These are phyloP conservation scores for Operophtera brumata DNA, from an alignment of 2,888 invertebrate species.

Conservation along the genomic window DNA sequence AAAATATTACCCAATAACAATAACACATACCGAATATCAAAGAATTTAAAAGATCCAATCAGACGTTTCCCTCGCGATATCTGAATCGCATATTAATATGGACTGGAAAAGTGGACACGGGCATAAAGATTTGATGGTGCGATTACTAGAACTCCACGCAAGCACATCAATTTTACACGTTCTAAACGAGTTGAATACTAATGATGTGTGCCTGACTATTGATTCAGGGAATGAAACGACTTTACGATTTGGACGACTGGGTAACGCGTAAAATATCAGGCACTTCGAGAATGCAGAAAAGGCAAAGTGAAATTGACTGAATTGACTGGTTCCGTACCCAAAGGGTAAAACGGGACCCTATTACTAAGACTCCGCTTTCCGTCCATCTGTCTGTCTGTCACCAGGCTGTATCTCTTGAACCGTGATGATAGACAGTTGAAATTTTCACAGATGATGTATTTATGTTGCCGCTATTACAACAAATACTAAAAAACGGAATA, in stretches of 20 bases:
- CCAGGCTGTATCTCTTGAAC: no score
- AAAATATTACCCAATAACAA: no score
- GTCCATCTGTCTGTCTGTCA: no score
- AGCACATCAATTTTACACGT: conserved; percentile 20
- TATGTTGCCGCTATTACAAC: no score
- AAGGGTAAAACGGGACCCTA: no score
- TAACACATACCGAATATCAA: not conserved
- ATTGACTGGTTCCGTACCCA: no score
- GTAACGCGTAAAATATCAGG: not conserved
- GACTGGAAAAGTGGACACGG: conserved; percentile 31
- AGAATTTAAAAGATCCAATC: conserved; percentile 24
- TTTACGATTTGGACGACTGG: not conserved
- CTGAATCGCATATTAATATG: conserved; percentile 34
- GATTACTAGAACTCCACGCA: conserved; percentile 29
- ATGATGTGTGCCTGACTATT: conserved; percentile 3
- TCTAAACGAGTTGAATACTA: conserved; percentile 23
- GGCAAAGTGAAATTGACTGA: no score
- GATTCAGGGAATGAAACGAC: conserved; percentile 3
- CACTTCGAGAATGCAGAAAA: not conserved
- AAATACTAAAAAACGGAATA: no score
- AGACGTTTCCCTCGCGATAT: conserved; percentile 35
- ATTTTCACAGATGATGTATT: no score
- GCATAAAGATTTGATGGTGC: conserved; percentile 27
- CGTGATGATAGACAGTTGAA: no score
- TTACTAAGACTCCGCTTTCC: no score